A percentile compares a stretch with the other conserved stretches of the same genome.
Conservation (phyloP, 2,113 vertebrate species). For the Saccopteryx bilineata region DNA sequence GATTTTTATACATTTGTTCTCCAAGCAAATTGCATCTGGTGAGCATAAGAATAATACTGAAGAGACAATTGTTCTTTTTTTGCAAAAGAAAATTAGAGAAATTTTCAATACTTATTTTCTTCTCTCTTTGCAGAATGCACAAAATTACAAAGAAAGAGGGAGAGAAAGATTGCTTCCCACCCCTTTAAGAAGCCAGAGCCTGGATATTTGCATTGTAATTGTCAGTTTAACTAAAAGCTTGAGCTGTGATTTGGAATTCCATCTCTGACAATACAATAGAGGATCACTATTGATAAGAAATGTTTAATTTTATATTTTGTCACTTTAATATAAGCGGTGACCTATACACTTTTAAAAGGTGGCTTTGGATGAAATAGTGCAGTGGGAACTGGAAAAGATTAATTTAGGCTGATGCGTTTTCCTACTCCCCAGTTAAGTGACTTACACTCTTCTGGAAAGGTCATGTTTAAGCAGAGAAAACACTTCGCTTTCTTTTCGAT, state of each 20-base stretch:
- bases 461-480: slow-evolving; percentile 75
- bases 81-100: slow-evolving; percentile 82
- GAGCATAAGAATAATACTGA: slow-evolving; percentile 77
- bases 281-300: slow-evolving; percentile 72
- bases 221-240: slow-evolving; percentile 77
- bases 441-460: slow-evolving; percentile 66
- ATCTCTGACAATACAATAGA: slow-evolving; percentile 73
- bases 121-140: slow-evolving; percentile 69
- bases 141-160: slow-evolving; percentile 77
- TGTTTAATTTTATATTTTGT: slow-evolving; percentile 78
- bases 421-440: slow-evolving; percentile 59
- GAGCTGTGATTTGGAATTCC: slow-evolving; percentile 70
- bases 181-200: slow-evolving; percentile 66
- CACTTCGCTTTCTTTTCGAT: slow-evolving; percentile 69
- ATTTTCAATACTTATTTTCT: slow-evolving; percentile 72
- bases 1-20: slow-evolving; percentile 82
- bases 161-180: slow-evolving; percentile 74
- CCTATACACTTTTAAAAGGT: slow-evolving; percentile 70
- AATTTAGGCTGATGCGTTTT: slow-evolving; percentile 56
- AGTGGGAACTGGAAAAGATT: slow-evolving; percentile 69
- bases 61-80: slow-evolving; percentile 80
- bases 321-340: slow-evolving; percentile 71
- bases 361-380: slow-evolving; percentile 73
- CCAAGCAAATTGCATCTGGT: slow-evolving; percentile 77
- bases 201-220: slow-evolving; percentile 63